Base-by-base conservation (phyloP, 2,888 invertebrate genomes). In the Omphaloscelis lunosa region DNA sequence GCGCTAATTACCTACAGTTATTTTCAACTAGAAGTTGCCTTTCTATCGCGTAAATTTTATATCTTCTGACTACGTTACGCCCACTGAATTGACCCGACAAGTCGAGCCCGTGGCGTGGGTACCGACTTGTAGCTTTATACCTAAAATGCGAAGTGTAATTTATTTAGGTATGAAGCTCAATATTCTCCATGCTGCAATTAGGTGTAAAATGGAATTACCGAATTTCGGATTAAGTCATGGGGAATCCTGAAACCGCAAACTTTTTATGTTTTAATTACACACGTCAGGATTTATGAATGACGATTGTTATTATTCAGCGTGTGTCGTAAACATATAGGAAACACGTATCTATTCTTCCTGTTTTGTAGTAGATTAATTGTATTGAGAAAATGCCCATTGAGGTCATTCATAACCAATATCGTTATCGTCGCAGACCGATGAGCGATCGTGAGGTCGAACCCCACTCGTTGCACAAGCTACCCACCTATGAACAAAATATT, bases 241-340 rank as follows among this genome's bases (percentile, higher is more conserved):
- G 82, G 23, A 72, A 76, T 59, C 12, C 7, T 66, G 45, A 34
- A 75, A 85, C 82, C 72, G 23, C 85, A 76, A 59, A 75, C 58
- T 51, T 69, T 63, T 59, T 58, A 56, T 63, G 29, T 51, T 51
- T 48, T 15, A 15, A 17, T 39, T 58, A 58, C 29, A 9, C 34
- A 56, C 59, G 27, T 41, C 56, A 62, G 29, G 41, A 27, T 76
- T 81, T 72, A 85, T 76, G 82, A 81, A 85, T 85, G 69, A 76
- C 68, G 65, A 11, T 82, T 76, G 67, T 76, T 82, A 41, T 82
- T 80, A 17, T 48, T 1, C 29, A 11, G 20, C 20, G 11, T 20
- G 17, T 72, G 56, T 72, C 34, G 75, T 75, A 61, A 61, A 66
- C 34, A 56, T 82, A 27, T 72, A 72, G 81, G 80, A 80, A 75